Percentiles rank a stretch among this genome's conserved stretches.
These are phyloP conservation scores for Trachelus stipa DNA, from an alignment of 2,888 invertebrate species.

Conservation along the genomic window DNA sequence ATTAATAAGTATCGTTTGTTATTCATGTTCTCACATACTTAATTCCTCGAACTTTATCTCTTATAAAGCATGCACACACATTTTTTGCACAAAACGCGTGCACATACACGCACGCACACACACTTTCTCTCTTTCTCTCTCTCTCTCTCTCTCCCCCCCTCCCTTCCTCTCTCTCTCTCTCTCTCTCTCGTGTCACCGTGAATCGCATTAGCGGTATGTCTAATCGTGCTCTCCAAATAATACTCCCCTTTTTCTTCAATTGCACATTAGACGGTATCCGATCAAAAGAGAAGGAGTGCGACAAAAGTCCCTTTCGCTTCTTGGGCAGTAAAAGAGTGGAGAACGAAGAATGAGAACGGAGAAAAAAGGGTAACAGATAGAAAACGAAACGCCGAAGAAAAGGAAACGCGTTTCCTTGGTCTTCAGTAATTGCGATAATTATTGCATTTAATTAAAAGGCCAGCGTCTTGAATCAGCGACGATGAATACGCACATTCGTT, in stretches of 20 bases:
- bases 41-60: conserved; percentile 18
- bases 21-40: neutral
- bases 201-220: conserved; percentile 28
- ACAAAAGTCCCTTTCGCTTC: neutral
- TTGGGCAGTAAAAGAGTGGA: neutral
- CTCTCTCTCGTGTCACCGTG: conserved; percentile 12
- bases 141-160: conserved; percentile 7
- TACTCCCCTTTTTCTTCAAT: conserved; percentile 28
- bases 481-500: neutral
- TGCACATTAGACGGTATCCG: conserved; percentile 17
- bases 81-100: conserved; percentile 20
- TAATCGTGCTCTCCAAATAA: conserved; percentile 31
- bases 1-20: neutral
- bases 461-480: conserved; percentile 1
- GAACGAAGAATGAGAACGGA: neutral
- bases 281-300: neutral
- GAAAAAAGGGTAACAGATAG: neutral
- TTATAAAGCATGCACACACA: conserved; percentile 2
- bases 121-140: conserved; percentile 1
- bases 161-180: too few relatives aligned
- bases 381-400: neutral
- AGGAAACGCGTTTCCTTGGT: neutral
- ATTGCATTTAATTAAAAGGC: conserved; percentile 5
- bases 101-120: conserved; percentile 21
- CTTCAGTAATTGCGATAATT: conserved; percentile 8